These are phyloP conservation scores for Zaprionus lineosus DNA, from an alignment of 2,888 invertebrate species.

Conservation along the genomic window DNA sequence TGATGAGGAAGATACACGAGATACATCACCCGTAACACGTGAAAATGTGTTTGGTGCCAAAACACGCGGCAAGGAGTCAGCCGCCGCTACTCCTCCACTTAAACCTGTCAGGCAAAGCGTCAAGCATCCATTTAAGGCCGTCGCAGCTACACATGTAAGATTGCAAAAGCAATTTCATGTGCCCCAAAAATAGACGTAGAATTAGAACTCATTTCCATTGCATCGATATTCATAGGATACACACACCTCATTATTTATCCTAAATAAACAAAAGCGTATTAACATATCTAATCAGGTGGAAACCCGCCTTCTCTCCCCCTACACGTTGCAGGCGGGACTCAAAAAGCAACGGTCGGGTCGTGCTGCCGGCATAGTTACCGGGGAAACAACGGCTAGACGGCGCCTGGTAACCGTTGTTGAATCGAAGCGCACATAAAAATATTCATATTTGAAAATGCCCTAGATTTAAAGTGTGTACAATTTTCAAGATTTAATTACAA, in stretches of 20 bases:
- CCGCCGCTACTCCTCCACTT: conserved; percentile 8
- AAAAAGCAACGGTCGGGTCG: conserved; percentile 25
- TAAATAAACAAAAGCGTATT: conserved; percentile 60
- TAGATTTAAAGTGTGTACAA: conserved; percentile 40
- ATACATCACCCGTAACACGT: conserved; percentile 17
- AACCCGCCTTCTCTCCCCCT: conserved; percentile 4
- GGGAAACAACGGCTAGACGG: conserved; percentile 9
- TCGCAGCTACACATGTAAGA: conserved; percentile 78
- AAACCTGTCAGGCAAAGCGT: conserved; percentile 57
- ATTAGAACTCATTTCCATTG: conserved; percentile 46
- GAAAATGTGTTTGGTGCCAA: conserved; percentile 68
- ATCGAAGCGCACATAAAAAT: conserved; percentile 65
- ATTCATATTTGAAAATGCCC: conserved; percentile 34
- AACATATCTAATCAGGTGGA: conserved; percentile 56
- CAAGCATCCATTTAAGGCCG: conserved; percentile 78
- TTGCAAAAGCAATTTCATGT: conserved; percentile 80
- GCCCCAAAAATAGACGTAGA: conserved; percentile 65
- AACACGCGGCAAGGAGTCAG: conserved; percentile 47
- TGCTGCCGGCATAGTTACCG: conserved; percentile 44
- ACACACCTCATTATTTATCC: conserved; percentile 52
- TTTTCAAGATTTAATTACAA: conserved; percentile 52
- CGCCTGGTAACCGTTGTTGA: conserved; percentile 77
- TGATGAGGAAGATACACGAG: conserved; percentile 58
- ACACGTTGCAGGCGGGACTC: conserved; percentile 28
- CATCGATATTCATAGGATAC: conserved; percentile 28